Evolutionary conservation across 2,888 invertebrate species (phyloP), one percentile per base, ranked within the genome.

Genomic region (Uropetala carovei): DNA sequence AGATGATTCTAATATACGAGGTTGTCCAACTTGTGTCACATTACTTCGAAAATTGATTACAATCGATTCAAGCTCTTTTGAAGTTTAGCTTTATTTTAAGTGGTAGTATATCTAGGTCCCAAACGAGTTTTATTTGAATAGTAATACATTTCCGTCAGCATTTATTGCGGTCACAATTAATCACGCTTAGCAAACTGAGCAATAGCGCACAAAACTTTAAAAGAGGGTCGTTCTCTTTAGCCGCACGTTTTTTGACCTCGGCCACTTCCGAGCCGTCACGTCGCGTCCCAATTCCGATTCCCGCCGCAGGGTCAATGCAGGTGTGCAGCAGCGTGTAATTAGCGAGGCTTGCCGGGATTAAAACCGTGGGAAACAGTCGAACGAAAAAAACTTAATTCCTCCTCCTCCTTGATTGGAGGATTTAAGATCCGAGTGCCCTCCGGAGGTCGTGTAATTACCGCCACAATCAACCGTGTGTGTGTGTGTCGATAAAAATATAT

Each of bases 271-370:
- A 16, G 60, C 1, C 0, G 16, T 56, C 30, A 18, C 43, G 18
- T 64, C 13, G 64, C 30, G 89, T 43, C 64, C 68, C 64, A 43
- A 64, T 68, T 68, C 43, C 43, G 43, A n/a, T 43, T 8, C 43
- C 89, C 9, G 89, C 89, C 64, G 64, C 89, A 64, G 56, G 68
- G 18, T 64, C 89, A 89, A 89, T 89, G 89, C 89, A 89, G 89
- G 89, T 89, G 89, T 68, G 89, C 89, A 89, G 64, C 64, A 27
- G 60, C 43, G 89, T 60, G 89, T 89, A 89, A 89, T 89, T 89
- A 89, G 89, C 64, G n/a, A 89, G 89, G 13, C 64, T 8, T 64
- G 18, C 43, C 83, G 43, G 75, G 89, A 89, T 89, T 89, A 89
- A 89, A 64, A 89, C 68, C 89, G 89, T 89, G 89, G 89, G 89